Percentiles rank a stretch among this genome's conserved stretches.
Conservation (phyloP, 2,797 vertebrate species). For the Pteronotus mesoamericanus region DNA sequence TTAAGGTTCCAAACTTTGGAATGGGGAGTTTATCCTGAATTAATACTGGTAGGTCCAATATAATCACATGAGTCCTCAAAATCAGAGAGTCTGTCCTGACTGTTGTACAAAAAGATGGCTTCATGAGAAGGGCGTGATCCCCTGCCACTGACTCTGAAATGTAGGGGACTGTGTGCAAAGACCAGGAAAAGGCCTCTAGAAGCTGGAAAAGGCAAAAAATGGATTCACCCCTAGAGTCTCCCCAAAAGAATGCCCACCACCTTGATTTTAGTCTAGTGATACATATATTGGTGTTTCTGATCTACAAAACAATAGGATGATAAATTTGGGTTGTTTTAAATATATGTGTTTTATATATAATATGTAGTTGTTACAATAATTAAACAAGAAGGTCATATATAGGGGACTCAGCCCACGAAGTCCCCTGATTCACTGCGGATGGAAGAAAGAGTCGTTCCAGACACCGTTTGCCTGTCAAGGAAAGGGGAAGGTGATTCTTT, state of each 20-base stretch:
- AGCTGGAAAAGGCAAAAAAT: neutral
- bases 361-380: neutral
- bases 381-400: neutral
- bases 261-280: too few species aligned
- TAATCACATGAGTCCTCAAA: neutral
- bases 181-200: neutral
- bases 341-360: neutral
- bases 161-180: neutral
- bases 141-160: neutral
- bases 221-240: neutral
- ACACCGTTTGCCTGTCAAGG: too few species aligned
- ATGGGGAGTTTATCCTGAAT: neutral
- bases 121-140: neutral
- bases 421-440: too few species aligned
- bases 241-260: neutral
- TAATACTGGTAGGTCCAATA: neutral
- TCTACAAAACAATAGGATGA: neutral
- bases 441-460: too few species aligned
- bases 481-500: too few species aligned
- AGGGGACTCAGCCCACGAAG: too few species aligned
- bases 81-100: neutral
- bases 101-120: neutral
- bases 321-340: neutral
- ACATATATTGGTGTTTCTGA: neutral
- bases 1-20: neutral